Evolutionary conservation across 35 echinoderm and acorn worm species (phyloP), one percentile per base, ranked within the genome.

Genomic region (Apostichopus parvimensis): DNA sequence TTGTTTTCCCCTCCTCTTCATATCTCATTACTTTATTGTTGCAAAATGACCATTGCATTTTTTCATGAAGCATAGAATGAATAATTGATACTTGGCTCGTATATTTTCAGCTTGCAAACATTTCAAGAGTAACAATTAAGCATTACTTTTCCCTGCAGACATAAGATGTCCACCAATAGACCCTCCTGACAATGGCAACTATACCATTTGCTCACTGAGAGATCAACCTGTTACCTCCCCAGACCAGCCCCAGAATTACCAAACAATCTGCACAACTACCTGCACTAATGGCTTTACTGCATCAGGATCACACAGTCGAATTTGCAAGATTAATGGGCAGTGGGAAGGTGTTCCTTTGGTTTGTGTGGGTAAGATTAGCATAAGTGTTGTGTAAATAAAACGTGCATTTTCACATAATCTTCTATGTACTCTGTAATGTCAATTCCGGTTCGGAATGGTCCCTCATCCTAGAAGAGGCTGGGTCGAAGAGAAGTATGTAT

Each of bases 311-410:
- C 22, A 79, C 22, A 53, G 78, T 28, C 22, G 78, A 79, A 4
- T 79, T 13, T 79, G 78, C 21, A 13, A 28, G 78, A 17, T 79
- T 53, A 22, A 79, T 79, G 78, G 78, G 13, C 22, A 22, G 10
- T 79, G 78, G 78, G 78, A 79, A 8, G 78, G 78, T 28, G 78
- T 24, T 12, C 78, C 78, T 22, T 79, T 79, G 12, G 78, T 28
- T 7, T 79, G 78, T 22, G 52, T 12, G 22, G 78, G 78, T 53
- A 22, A 79, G 78, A 22, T 25, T 14, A 79, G 34, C 34, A 45
- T 45, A 45, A 45, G 34, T 45, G 34, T 45, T 45, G 34, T 45
- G 34, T 45, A 45, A 45, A 2, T 2, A 45, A 45, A 45, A 45
- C 34, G 34, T 45, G 34, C 34, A 45, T 45, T 45, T 45, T 45